Evolutionary conservation across 2,797 vertebrate species (phyloP).

Genomic region (Setipinna tenuifilis): DNA sequence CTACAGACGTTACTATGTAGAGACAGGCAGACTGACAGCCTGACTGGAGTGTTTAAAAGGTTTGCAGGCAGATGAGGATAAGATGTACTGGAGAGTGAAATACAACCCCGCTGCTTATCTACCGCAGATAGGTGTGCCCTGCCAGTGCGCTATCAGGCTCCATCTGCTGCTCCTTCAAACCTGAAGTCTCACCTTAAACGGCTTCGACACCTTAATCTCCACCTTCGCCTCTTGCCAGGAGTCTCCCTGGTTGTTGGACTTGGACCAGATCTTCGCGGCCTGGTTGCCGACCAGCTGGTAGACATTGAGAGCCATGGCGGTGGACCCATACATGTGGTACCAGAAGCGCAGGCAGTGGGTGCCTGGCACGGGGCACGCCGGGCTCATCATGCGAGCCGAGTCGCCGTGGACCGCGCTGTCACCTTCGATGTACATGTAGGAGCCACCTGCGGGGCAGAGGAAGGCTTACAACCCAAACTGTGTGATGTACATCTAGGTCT

Average conservation of each 20-base stretch:
- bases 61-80: neutral
- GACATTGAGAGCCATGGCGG: conserved; percentile 72
- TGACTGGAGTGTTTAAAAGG: neutral
- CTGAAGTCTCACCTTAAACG: conserved; percentile 67
- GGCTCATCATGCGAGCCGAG: conserved; percentile 74
- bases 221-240: conserved; percentile 68
- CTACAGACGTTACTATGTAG: too few species aligned
- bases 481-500: too few species aligned
- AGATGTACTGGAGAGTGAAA: neutral
- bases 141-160: neutral
- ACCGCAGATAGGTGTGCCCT: neutral
- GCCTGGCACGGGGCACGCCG: conserved; percentile 65
- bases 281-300: conserved; percentile 57
- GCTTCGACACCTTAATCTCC: conserved; percentile 59
- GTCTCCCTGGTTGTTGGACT: conserved; percentile 67
- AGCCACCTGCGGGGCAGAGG: conserved; percentile 65
- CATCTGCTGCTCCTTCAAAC: neutral
- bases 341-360: conserved; percentile 80
- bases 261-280: conserved; percentile 67
- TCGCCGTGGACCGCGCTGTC: conserved; percentile 63
- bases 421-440: conserved; percentile 77
- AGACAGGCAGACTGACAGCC: neutral
- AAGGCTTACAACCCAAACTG: neutral
- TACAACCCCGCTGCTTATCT: neutral
- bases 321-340: conserved; percentile 82